phyloP scores from a whole-genome alignment of 2,113 vertebrate species.

The Anguilla rostrata region DNA sequence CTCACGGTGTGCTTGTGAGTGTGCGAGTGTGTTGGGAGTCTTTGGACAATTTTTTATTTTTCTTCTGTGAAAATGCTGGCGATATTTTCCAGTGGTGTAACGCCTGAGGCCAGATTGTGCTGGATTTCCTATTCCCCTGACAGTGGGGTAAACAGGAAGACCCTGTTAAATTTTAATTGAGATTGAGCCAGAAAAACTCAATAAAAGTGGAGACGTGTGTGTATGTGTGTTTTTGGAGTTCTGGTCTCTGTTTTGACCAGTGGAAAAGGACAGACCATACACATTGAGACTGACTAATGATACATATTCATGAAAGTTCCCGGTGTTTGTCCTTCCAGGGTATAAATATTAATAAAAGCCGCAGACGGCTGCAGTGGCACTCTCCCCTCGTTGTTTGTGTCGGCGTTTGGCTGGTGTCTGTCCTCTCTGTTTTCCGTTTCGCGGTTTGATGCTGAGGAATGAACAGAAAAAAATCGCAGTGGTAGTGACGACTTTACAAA shows the following conservation, averaged over 20 bases:
- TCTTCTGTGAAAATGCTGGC: not conserved
- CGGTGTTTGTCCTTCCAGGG: not conserved
- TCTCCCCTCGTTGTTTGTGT: not conserved
- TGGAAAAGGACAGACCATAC: not conserved
- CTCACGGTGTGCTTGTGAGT: too few species aligned
- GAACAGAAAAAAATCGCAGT: not conserved
- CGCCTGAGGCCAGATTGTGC: not conserved
- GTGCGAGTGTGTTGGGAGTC: not conserved
- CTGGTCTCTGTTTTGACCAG: not conserved
- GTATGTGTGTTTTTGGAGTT: not conserved
- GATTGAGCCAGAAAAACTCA: conserved; percentile 9
- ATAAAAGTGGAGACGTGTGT: not conserved
- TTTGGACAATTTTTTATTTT: not conserved
- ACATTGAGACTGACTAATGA: not conserved
- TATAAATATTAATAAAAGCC: not conserved
- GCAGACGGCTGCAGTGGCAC: not conserved
- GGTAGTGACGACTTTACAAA: conserved; percentile 24
- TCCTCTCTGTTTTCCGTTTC: not conserved
- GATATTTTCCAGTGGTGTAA: not conserved
- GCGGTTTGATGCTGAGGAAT: not conserved
- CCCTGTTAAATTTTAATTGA: not conserved
- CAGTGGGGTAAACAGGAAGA: conserved; percentile 17
- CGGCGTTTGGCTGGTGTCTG: not conserved
- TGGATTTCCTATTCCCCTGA: conserved; percentile 5
- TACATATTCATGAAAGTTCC: not conserved